Conservation (phyloP, 1,140 invertebrate genomes). For the Carcinoscorpius rotundicauda region DNA sequence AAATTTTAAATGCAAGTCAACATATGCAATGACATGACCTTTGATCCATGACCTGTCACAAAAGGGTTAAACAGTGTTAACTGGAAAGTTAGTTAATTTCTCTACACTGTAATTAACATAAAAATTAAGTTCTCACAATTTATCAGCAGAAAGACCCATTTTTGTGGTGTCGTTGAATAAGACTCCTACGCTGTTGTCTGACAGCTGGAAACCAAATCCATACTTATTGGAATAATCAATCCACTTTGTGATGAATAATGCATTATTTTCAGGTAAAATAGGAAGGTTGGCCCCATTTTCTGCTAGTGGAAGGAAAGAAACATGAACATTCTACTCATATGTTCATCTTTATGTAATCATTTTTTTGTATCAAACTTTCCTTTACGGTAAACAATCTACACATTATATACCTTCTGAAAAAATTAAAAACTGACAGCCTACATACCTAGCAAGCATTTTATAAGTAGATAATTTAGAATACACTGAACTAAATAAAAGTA, state of each 20-base stretch:
- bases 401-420: too few relatives aligned
- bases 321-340: neutral
- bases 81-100: too few relatives aligned
- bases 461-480: too few relatives aligned
- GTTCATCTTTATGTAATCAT: neutral
- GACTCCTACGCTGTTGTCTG: constrained; percentile 87
- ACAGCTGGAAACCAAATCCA: constrained; percentile 92
- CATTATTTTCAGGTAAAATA: constrained; percentile 18
- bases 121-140: constrained; percentile 47
- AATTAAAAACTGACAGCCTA: too few relatives aligned
- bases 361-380: too few relatives aligned
- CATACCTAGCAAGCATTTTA: too few relatives aligned
- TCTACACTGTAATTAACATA: constrained; percentile 5
- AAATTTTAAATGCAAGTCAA: too few relatives aligned
- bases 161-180: constrained; percentile 92
- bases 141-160: constrained; percentile 73
- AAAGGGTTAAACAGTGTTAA: neutral
- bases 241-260: constrained; percentile 72
- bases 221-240: constrained; percentile 98
- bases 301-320: neutral
- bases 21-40: too few relatives aligned
- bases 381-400: too few relatives aligned
- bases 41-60: neutral
- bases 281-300: constrained; percentile 8
- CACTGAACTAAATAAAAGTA: too few relatives aligned